Evolutionary conservation across 2,888 invertebrate genomes (phyloP).

Genomic region (Tethea ocularis): DNA sequence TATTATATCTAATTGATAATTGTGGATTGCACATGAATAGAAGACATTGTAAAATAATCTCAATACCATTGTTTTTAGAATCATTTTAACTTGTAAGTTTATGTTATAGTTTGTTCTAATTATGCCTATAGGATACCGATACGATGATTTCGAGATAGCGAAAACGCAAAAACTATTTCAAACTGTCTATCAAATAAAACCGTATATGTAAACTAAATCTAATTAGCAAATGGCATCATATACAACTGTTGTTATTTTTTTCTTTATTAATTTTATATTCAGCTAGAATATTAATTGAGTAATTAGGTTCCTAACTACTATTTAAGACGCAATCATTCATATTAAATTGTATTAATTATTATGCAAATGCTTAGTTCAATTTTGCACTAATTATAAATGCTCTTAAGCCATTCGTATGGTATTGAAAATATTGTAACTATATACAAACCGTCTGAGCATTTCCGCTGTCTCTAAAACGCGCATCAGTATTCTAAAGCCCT

Average conservation of each 20-base stretch:
- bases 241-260: no score
- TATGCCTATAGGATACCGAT: not conserved
- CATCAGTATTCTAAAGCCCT: slow-evolving; percentile 19
- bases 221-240: no score
- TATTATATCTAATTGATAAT: not conserved
- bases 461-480: not conserved
- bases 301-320: no score
- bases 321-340: no score
- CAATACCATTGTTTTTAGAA: slow-evolving; percentile 24
- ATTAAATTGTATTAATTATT: no score
- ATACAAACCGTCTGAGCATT: not conserved
- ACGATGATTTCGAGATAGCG: not conserved
- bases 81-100: slow-evolving; percentile 16
- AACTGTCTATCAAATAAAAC: not conserved
- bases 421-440: no score
- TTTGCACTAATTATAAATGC: not conserved
- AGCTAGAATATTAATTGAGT: no score
- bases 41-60: slow-evolving; percentile 28
- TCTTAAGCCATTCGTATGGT: not conserved
- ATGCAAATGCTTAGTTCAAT: not conserved
- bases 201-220: no score
- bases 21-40: slow-evolving; percentile 19
- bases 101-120: not conserved
- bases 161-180: not conserved
- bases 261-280: no score